These are phyloP conservation scores for Mustela nigripes DNA, from an alignment of 2,113 vertebrate species.

Conservation along the genomic window DNA sequence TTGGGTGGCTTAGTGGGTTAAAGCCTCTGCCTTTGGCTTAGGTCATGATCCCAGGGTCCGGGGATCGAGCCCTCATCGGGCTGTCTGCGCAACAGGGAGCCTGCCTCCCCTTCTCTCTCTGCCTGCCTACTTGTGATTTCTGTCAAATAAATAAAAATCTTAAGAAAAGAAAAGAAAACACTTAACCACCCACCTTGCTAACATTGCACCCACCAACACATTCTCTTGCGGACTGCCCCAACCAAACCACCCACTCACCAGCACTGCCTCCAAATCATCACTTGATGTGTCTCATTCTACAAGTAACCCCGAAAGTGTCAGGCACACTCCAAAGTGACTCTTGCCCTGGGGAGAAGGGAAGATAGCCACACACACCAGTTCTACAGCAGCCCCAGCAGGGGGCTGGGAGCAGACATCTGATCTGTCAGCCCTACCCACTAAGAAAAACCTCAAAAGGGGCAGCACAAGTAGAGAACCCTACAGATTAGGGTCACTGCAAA, in stretches of 20 bases:
- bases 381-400: background rate
- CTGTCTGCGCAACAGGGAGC: too few relatives aligned
- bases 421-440: background rate
- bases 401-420: background rate
- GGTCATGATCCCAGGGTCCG: too few relatives aligned
- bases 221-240: background rate
- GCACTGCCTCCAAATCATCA: background rate
- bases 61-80: too few relatives aligned
- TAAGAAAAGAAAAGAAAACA: background rate
- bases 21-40: too few relatives aligned
- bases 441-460: background rate
- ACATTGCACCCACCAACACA: background rate
- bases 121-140: too few relatives aligned
- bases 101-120: too few relatives aligned
- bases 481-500: background rate
- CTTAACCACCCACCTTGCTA: background rate
- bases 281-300: background rate
- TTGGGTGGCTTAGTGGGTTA: too few relatives aligned
- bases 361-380: background rate
- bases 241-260: background rate
- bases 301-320: background rate
- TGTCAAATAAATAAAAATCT: too few relatives aligned
- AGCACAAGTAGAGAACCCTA: background rate
- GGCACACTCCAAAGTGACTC: background rate
- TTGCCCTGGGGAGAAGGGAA: background rate